Base-by-base conservation (phyloP, 2,113 vertebrate species). In the Tupaia tana region DNA sequence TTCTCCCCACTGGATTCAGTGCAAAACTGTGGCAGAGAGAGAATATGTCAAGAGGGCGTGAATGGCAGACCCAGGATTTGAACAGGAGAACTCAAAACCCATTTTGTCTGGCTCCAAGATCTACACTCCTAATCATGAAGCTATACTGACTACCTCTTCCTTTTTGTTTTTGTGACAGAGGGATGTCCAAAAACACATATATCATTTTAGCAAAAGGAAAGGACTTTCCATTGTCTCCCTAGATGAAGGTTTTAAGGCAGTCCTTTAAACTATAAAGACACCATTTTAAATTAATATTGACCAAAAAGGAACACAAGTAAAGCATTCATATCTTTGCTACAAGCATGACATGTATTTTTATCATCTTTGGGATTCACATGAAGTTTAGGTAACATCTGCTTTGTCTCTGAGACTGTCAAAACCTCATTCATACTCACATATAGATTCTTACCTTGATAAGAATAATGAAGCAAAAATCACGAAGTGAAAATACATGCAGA, bases 21-120 rank as follows among this genome's bases (percentile, higher is more conserved):
- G 20, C 29, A 31, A n/a, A 73, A 52, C 43, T 29, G 54, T 67
- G 20, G 25, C 27, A 74, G n/a, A 70, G 52, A 63, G 70, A 93
- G 59, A 52, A 0, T 8, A 14, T 18, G 18, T 0, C 8, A 2
- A 14, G 69, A 64, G 61, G 3, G 9, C 3, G 1, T 24, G 27
- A 13, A 11, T 6, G 3, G 3, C 52, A 77, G 86, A 63, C 70
- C 3, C 54, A 64, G 73, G 24, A 7, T 54, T 61, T 13, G 12
- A 19, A 4, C 22, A 43, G 22, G 31, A 81, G 15, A 7, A 20
- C 14, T 1, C 1, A 4, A 14, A 85, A 2, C 56, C 31, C 7
- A 77, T 20, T 22, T 43, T 85, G n/a, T 19, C 22, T 67, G 77
- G 29, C 25, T 83, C 71, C 0, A 6, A 82, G 87, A 56, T 27